Evolutionary conservation across 2,888 invertebrate genomes (phyloP).

Genomic region (Bembecia ichneumoniformis): DNA sequence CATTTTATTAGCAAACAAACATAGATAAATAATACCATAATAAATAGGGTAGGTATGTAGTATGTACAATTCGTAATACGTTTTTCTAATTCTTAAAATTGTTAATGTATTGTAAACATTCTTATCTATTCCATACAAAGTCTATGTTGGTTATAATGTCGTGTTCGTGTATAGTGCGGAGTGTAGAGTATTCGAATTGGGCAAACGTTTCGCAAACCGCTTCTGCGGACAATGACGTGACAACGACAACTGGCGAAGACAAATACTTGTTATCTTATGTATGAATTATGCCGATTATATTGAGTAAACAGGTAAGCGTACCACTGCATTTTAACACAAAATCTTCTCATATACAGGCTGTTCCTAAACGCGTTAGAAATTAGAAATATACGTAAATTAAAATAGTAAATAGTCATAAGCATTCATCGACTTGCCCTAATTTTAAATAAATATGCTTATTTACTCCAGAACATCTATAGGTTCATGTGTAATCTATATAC

Average conservation of each 20-base stretch:
- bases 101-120: neutral
- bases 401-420: too few relatives aligned
- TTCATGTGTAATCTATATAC: too few relatives aligned
- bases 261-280: constrained; percentile 67
- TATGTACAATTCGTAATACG: too few relatives aligned
- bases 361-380: constrained; percentile 3
- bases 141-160: constrained; percentile 16
- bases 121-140: constrained; percentile 35
- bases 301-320: constrained; percentile 55
- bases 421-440: too few relatives aligned
- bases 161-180: constrained; percentile 15
- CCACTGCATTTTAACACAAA: constrained; percentile 59
- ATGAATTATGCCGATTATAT: constrained; percentile 72
- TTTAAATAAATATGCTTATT: too few relatives aligned
- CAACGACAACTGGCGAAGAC: constrained; percentile 61
- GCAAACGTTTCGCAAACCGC: constrained; percentile 62
- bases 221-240: constrained; percentile 50
- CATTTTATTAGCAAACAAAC: too few relatives aligned
- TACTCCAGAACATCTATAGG: too few relatives aligned
- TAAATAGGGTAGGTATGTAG: too few relatives aligned
- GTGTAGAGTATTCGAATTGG: constrained; percentile 36
- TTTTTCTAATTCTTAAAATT: neutral
- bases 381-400: too few relatives aligned
- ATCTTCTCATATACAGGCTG: constrained; percentile 50
- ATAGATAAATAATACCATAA: too few relatives aligned